phyloP scores from a whole-genome alignment of 2,113 vertebrate genomes.

The Morone chrysops region DNA sequence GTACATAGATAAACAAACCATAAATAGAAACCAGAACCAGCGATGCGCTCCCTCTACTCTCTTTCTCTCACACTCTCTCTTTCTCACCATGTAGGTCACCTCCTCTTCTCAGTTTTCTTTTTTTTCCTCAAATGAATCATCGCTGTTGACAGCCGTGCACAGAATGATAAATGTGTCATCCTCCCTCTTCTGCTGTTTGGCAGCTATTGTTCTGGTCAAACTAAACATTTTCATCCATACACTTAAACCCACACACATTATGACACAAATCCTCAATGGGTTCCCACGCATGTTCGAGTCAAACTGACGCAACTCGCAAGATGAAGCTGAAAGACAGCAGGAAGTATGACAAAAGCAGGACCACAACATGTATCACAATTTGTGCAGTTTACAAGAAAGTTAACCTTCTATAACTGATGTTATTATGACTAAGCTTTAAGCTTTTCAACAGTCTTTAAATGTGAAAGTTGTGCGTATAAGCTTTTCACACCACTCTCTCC shows the following conservation, averaged over 20 bases:
- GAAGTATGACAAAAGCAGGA: conserved; percentile 29
- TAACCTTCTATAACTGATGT: not conserved
- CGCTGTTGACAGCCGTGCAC: conserved; percentile 39
- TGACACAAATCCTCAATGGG: conserved; percentile 44
- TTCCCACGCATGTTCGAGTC: conserved; percentile 42
- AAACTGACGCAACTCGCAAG: conserved; percentile 48
- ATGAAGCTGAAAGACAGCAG: conserved; percentile 45
- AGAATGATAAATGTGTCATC: conserved; percentile 72
- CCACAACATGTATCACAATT: conserved; percentile 44
- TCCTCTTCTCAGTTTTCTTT: conserved; percentile 62
- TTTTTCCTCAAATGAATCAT: conserved; percentile 65
- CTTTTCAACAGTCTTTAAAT: not conserved
- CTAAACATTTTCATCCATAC: conserved; percentile 13
- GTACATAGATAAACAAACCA: conserved; percentile 74
- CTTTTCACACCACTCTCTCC: no score
- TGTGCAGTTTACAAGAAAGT: not conserved
- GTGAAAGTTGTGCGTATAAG: no score
- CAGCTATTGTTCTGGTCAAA: conserved; percentile 57
- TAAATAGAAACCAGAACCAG: conserved; percentile 73
- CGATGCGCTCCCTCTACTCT: conserved; percentile 22
- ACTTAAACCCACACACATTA: conserved; percentile 61
- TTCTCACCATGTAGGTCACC: conserved; percentile 74
- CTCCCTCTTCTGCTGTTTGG: conserved; percentile 51
- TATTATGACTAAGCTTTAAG: not conserved
- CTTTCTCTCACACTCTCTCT: conserved; percentile 24